These are phyloP conservation scores for Hydraecia micacea DNA, from an alignment of 2,888 invertebrate species.

Conservation along the genomic window DNA sequence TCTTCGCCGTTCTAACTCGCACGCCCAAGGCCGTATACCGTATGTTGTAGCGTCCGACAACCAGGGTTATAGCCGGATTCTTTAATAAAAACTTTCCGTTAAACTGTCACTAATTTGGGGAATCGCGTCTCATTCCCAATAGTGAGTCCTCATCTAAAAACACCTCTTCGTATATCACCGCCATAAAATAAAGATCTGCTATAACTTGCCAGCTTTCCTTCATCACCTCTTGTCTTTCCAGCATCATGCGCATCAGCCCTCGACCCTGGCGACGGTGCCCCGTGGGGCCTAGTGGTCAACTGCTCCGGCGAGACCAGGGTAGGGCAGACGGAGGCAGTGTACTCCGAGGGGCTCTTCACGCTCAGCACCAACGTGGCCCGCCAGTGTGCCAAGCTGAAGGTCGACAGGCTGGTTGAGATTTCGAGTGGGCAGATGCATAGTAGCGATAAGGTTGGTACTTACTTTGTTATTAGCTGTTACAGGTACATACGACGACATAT, in stretches of 20 bases:
- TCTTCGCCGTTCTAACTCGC: not conserved
- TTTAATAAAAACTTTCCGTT: not conserved
- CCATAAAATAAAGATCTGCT: not conserved
- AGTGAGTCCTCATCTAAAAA: not conserved
- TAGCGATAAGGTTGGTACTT: slow-evolving; percentile 92
- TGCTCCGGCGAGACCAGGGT: slow-evolving; percentile 97
- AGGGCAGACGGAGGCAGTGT: slow-evolving; percentile 97
- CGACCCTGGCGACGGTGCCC: slow-evolving; percentile 89
- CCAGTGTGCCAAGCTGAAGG: slow-evolving; percentile 92
- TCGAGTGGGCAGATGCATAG: slow-evolving; percentile 96
- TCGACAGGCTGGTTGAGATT: slow-evolving; percentile 94
- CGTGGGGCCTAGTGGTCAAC: slow-evolving; percentile 95
- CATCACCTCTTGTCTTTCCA: slow-evolving; percentile 78
- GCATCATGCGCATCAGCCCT: slow-evolving; percentile 95
- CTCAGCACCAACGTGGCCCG: slow-evolving; percentile 95
- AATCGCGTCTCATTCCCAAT: not conserved
- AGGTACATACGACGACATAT: too few relatives aligned
- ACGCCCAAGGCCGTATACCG: not conserved
- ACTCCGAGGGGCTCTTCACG: slow-evolving; percentile 96
- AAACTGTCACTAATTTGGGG: not conserved
- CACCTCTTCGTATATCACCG: not conserved
- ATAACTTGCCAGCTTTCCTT: not conserved
- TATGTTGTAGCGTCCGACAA: not conserved
- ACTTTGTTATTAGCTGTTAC: not conserved
- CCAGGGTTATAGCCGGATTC: not conserved